A percentile compares a stretch with the other conserved stretches of the same genome.
Evolutionary conservation across 2,797 vertebrate species (phyloP).

Genomic region (Microchirus variegatus): DNA sequence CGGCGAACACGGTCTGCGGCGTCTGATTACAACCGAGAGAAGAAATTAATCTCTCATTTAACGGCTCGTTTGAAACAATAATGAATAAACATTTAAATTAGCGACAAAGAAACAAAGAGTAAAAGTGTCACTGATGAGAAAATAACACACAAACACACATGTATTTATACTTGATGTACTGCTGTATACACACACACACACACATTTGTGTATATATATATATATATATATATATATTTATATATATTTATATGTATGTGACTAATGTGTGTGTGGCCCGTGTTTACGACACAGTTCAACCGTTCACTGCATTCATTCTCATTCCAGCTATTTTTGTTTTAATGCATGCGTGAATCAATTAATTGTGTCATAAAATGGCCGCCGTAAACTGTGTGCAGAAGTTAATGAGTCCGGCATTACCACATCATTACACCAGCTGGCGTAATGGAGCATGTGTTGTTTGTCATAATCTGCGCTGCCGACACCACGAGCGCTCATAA

Average conservation of each 20-base stretch:
- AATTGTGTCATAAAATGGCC: constrained; percentile 95
- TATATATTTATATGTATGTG: too few relatives aligned
- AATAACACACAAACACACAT: too few relatives aligned
- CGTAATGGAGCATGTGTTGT: constrained; percentile 97
- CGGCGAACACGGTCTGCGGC: background rate
- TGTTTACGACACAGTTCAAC: constrained; percentile 87
- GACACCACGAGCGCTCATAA: constrained; percentile 94
- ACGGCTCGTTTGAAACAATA: constrained; percentile 26
- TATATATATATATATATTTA: too few relatives aligned
- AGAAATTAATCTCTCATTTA: constrained; percentile 31
- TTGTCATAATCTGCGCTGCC: constrained; percentile 97
- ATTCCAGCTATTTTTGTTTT: constrained; percentile 97
- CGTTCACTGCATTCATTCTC: constrained; percentile 84
- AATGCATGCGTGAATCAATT: constrained; percentile 99
- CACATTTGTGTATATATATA: too few relatives aligned
- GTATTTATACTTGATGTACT: too few relatives aligned
- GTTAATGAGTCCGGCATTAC: constrained; percentile 99
- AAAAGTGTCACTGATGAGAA: background rate
- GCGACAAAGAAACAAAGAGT: background rate
- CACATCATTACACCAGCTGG: constrained; percentile 99
- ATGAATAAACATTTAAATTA: constrained; percentile 21
- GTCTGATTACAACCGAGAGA: constrained; percentile 2
- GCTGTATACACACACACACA: too few relatives aligned
- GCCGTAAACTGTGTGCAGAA: constrained; percentile 96
- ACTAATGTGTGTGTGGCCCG: constrained; percentile 28